These are phyloP conservation scores for Rhopalosiphum nymphaeae DNA, from an alignment of 2,888 invertebrate species.

Conservation along the genomic window DNA sequence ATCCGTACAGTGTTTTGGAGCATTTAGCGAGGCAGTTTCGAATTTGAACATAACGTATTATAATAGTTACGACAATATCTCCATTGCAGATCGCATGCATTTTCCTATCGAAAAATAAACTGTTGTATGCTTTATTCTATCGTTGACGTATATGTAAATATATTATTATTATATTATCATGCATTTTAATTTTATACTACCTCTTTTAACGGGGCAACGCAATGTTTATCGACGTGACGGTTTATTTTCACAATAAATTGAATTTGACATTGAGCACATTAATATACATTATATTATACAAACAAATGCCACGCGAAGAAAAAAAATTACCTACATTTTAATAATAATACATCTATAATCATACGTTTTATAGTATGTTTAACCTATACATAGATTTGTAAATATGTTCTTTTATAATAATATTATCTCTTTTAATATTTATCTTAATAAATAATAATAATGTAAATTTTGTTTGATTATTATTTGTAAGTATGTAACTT, in stretches of 20 bases:
- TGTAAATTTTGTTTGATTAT: no score
- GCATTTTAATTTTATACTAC: background rate
- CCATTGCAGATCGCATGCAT: background rate
- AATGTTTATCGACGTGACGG: background rate
- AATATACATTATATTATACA: background rate
- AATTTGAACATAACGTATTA: background rate
- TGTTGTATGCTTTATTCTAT: background rate
- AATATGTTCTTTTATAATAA: background rate
- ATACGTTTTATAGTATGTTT: background rate
- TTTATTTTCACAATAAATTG: slow-evolving; percentile 14
- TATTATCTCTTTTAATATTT: background rate
- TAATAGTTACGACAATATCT: background rate
- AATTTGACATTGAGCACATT: slow-evolving; percentile 3
- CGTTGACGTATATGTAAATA: background rate
- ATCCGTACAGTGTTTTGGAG: background rate
- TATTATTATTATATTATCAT: background rate
- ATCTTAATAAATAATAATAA: background rate
- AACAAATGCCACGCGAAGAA: background rate
- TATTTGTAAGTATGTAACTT: background rate
- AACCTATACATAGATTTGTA: background rate
- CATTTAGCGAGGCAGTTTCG: background rate
- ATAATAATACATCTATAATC: background rate
- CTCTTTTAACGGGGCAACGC: background rate
- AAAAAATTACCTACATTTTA: background rate
- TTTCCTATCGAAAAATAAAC: background rate